Conservation (phyloP, 37 sponge, comb jelly and placozoan genomes). For the Corticium candelabrum region DNA sequence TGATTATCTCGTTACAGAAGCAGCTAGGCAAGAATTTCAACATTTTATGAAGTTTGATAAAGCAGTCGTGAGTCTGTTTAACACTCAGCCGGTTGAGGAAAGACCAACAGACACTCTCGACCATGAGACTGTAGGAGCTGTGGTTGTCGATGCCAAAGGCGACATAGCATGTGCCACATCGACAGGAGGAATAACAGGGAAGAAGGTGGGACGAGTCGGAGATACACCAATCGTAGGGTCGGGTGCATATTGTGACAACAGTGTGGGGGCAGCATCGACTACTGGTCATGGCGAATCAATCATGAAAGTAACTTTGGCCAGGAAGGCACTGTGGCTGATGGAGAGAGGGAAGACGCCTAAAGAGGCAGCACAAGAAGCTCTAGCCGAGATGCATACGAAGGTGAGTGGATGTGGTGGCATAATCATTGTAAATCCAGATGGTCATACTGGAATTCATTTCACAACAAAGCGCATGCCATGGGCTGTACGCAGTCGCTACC, state of each 20-base stretch:
- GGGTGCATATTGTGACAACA: conserved; percentile 57
- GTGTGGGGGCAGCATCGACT: conserved; percentile 46
- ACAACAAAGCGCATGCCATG: conserved; percentile 58
- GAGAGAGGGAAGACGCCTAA: background rate
- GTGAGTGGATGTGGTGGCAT: conserved; percentile 54
- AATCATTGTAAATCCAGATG: conserved; percentile 37
- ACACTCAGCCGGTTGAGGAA: background rate
- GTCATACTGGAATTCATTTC: conserved; percentile 35
- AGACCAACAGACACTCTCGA: background rate
- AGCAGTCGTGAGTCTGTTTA: background rate
- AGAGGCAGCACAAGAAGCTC: conserved; percentile 29
- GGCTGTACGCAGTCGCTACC: too few relatives aligned
- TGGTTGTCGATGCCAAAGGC: conserved; percentile 57
- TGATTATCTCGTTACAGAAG: conserved; percentile 22
- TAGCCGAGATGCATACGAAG: conserved; percentile 43
- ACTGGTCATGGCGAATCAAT: conserved; percentile 82
- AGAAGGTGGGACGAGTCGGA: conserved; percentile 62
- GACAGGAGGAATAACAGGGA: conserved; percentile 70
- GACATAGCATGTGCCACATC: conserved; percentile 67
- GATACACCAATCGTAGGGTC: conserved; percentile 65
- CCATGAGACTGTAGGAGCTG: conserved; percentile 81
- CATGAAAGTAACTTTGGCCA: conserved; percentile 45
- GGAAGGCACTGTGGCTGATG: conserved; percentile 20
- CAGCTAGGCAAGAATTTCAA: conserved; percentile 19
- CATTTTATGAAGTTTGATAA: background rate